Conservation (phyloP, 2,888 invertebrate genomes). For the Neria commutata region DNA sequence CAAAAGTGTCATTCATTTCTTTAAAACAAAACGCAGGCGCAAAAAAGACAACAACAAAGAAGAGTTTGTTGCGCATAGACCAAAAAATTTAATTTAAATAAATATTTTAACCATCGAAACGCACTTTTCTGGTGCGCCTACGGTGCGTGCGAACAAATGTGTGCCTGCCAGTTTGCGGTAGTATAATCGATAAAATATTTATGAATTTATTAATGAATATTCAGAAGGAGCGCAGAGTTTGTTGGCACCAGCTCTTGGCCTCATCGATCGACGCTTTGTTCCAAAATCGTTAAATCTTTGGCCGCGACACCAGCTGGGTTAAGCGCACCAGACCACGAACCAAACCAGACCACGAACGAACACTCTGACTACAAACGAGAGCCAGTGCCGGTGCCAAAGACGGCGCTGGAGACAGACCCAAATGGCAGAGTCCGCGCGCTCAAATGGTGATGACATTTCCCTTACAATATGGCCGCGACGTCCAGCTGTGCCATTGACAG, state of each 20-base stretch:
- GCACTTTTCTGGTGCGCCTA: not conserved
- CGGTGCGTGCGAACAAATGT: not conserved
- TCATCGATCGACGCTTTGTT: not conserved
- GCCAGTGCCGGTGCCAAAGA: not conserved
- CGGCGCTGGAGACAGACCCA: too few relatives aligned
- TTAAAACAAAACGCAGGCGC: conserved; percentile 4
- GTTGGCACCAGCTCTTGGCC: not conserved
- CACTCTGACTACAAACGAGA: not conserved
- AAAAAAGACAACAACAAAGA: not conserved
- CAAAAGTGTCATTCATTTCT: not conserved
- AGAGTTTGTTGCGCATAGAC: not conserved
- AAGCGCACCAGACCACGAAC: not conserved
- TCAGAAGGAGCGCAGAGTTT: conserved; percentile 9
- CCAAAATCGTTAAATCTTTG: not conserved
- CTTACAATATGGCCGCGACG: conserved; percentile 1
- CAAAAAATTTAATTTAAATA: not conserved
- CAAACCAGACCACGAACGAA: not conserved
- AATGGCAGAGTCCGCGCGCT: too few relatives aligned
- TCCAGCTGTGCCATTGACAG: conserved; percentile 27
- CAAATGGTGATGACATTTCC: not conserved
- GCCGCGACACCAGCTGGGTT: not conserved
- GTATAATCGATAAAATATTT: conserved; percentile 17
- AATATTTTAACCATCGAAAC: not conserved
- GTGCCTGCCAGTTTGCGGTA: too few relatives aligned
- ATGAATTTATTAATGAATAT: conserved; percentile 24